Base-by-base conservation (phyloP, 2,113 vertebrate species). In the Oreochromis aureus region DNA sequence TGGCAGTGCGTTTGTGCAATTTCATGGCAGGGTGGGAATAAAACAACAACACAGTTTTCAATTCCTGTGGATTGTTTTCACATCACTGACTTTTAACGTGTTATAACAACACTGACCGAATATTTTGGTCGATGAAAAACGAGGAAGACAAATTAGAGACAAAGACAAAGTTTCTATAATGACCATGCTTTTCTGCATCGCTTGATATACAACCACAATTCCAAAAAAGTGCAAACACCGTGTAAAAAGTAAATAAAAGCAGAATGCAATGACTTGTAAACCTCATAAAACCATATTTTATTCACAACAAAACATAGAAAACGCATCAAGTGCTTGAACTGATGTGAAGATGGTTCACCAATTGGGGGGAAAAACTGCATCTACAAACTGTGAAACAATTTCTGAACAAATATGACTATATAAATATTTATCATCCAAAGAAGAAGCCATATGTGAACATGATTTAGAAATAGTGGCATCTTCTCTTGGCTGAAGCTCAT, bases 41-140 rank as follows among this genome's bases (percentile, higher is more conserved):
- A 91, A 46, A 39, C 10, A 66, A n/a, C 61, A 91, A 86, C 83
- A 87, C 59, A 24, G 90, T 84, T 89, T 83, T 83, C 61, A 59
- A 82, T 92, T 90, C 88, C 86, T 82, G 71, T 71, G 58, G 69
- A 88, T 79, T 89, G 88, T 91, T 94, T 84, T 86, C 54, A 86
- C 59, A 82, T 87, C 81, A 73, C 18, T 83, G 51, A 82, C 48
- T 88, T 91, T 80, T 90, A 85, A 90, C 63, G 80, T 11, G 34
- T 41, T 54, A 76, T 46, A 85, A 87, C 24, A 86, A 83, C 73
- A 87, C 82, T 83, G 46, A 59, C 12, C 30, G 79, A 51, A 56
- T 69, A 71, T 79, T 86, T 87, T 39, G 54, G 5, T 1, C 34
- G 10, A 63, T 80, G 30, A 83, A 10, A 30, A 12, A 85, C 27